Conservation (phyloP, 1,140 invertebrate genomes). For the Tribolium castaneum region DNA sequence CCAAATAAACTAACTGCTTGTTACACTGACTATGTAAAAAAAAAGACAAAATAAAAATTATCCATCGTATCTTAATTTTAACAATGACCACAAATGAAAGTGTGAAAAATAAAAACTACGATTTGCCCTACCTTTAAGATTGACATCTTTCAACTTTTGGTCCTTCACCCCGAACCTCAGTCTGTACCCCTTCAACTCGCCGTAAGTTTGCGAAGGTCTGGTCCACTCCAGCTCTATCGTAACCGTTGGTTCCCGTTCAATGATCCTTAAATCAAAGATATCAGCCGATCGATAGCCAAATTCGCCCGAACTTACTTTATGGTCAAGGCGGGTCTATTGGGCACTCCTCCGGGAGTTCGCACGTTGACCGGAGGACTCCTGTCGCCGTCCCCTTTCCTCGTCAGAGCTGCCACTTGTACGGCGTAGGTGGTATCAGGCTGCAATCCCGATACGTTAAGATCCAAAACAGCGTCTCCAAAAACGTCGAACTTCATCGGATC, state of each 20-base stretch:
- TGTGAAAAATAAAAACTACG: slow-evolving; percentile 42
- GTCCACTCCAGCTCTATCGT: slow-evolving; percentile 93
- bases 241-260: slow-evolving; percentile 84
- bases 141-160: slow-evolving; percentile 78
- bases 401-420: slow-evolving; percentile 93
- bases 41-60: too few relatives aligned
- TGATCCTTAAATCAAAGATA: slow-evolving; percentile 69
- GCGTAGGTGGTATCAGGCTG: slow-evolving; percentile 94
- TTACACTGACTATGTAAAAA: too few relatives aligned
- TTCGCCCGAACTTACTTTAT: slow-evolving; percentile 75
- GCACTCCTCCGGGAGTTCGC: slow-evolving; percentile 93
- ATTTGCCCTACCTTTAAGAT: slow-evolving; percentile 65
- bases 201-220: slow-evolving; percentile 87
- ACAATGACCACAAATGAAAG: background rate
- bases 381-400: slow-evolving; percentile 94
- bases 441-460: slow-evolving; percentile 86
- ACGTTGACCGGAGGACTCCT: slow-evolving; percentile 84
- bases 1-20: too few relatives aligned
- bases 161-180: slow-evolving; percentile 90
- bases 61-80: background rate
- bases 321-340: slow-evolving; percentile 85
- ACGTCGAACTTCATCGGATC: slow-evolving; percentile 88
- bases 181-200: slow-evolving; percentile 86
- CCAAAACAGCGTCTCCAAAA: slow-evolving; percentile 78
- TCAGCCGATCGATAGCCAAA: background rate